Conservation (phyloP, 2,888 invertebrate genomes). For the Melinaea marsaeus region DNA sequence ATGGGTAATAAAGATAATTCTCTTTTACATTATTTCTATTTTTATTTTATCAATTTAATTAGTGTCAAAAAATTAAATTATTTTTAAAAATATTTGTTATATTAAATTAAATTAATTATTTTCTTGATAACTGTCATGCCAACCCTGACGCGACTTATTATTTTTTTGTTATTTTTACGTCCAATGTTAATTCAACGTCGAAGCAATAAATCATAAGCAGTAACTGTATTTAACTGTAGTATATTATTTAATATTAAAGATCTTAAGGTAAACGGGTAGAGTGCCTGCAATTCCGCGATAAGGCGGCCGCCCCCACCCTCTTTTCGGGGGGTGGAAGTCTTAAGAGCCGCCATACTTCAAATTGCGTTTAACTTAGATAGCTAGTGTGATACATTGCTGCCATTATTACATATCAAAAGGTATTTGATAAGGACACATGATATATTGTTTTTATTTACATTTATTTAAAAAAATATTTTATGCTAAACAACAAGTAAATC, state of each 20-base stretch:
- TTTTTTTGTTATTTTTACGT: background rate
- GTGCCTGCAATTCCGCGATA: constrained; percentile 77
- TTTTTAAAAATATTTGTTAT: background rate
- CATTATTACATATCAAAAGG: constrained; percentile 75
- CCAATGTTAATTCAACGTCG: constrained; percentile 15
- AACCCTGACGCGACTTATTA: background rate
- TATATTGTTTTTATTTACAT: constrained; percentile 14
- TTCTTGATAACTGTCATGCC: too few relatives aligned
- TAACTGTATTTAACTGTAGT: constrained; percentile 64
- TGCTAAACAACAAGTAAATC: too few relatives aligned
- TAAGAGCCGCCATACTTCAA: constrained; percentile 76
- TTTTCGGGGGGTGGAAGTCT: constrained; percentile 65
- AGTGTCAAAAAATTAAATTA: background rate
- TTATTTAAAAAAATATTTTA: too few relatives aligned
- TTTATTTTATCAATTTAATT: background rate
- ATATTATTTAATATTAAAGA: constrained; percentile 78
- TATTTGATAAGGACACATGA: constrained; percentile 52
- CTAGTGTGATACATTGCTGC: constrained; percentile 74
- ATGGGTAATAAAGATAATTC: too few relatives aligned
- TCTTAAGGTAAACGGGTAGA: constrained; percentile 74
- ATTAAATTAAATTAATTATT: too few relatives aligned
- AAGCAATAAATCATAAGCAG: constrained; percentile 50
- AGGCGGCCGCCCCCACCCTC: constrained; percentile 52
- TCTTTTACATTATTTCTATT: too few relatives aligned
- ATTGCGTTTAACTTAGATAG: constrained; percentile 76